Evolutionary conservation across 2,113 vertebrate species (phyloP), one percentile per base, ranked within the genome.

Genomic region (Burhinus oedicnemus): DNA sequence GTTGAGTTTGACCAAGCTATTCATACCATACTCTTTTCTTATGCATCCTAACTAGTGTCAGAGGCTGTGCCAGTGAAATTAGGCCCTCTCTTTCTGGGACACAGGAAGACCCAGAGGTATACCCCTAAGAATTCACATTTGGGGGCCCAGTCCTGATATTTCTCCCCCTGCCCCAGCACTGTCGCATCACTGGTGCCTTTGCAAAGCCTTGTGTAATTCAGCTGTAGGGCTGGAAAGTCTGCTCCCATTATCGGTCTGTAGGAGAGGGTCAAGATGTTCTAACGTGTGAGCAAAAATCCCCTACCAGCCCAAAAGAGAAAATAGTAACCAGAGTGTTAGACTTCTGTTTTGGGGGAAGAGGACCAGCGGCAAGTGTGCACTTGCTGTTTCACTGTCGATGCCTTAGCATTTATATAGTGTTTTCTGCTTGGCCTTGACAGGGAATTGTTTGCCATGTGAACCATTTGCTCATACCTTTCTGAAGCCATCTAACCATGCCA

Each of bases 391-490:
- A 8, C 30, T 57, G 12, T 72, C 0, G 0, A 4, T 6, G 44
- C 34, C 32, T 72, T 61, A 61, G 30, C 40, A 12, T 80, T 93
- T 82, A 7, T 40, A 15, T 52, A 0, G 1, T 64, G 42, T 79
- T 82, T 87, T 87, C 34, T 74, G 19, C 34, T 88, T 96, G 74
- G 18, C 36, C 36, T 87, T 81, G 60, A 26, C 7, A 29, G n/a
- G n/a, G 42, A 79, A 14, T 68, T 84, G 20, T 64, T 92, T 82
- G 55, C 32, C 17, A 20, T 42, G 44, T 42, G 83, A 83, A 49
- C 36, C 47, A 9, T 70, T 91, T 89, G 60, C 45, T 95, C 60
- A 23, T 66, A 62, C 25, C 13, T 95, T 94, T 89, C 29, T 75
- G 66, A 30, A 75, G 49, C 47, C 52, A 52, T 61, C 36, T 75